Percentiles rank a stretch among this genome's conserved stretches.
Evolutionary conservation across 2,888 invertebrate genomes (phyloP).

Genomic region (Ennomos quercinarius): DNA sequence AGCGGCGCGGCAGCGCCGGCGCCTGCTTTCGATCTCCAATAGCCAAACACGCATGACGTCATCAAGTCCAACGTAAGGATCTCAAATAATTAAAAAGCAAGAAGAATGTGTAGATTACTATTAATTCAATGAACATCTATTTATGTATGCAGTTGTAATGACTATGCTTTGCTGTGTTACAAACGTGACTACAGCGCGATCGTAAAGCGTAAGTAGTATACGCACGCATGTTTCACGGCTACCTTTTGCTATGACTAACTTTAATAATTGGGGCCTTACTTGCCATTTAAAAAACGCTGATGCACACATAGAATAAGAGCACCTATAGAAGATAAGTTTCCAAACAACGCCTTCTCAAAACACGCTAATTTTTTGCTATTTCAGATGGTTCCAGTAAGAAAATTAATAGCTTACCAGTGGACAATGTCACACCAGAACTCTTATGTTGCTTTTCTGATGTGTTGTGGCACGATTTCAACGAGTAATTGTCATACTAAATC

Average conservation of each 20-base stretch:
- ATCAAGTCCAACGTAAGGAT: slow-evolving; percentile 31
- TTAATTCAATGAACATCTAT: slow-evolving; percentile 33
- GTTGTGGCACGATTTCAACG: too few relatives aligned
- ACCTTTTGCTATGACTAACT: slow-evolving; percentile 23
- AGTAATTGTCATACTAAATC: too few relatives aligned
- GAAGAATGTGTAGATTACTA: slow-evolving; percentile 11
- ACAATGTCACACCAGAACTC: too few relatives aligned
- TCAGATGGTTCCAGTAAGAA: too few relatives aligned
- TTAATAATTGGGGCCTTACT: slow-evolving; percentile 18
- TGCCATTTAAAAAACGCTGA: slow-evolving; percentile 9
- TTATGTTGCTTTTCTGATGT: too few relatives aligned
- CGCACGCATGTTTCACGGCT: slow-evolving; percentile 48
- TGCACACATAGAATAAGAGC: too few relatives aligned
- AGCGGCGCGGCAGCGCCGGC: slow-evolving; percentile 25
- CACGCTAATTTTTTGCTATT: too few relatives aligned
- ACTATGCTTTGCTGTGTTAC: slow-evolving; percentile 43
- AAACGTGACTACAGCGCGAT: slow-evolving; percentile 49
- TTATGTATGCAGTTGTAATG: slow-evolving; percentile 38
- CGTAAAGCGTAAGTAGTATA: slow-evolving; percentile 38
- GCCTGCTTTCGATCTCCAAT: slow-evolving; percentile 29
- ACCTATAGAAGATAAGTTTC: too few relatives aligned
- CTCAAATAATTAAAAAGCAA: not conserved
- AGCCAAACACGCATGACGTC: slow-evolving; percentile 37
- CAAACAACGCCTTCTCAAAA: too few relatives aligned
- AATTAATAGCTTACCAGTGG: too few relatives aligned